A percentile compares a stretch with the other conserved stretches of the same genome.
phyloP scores from a whole-genome alignment of 2,113 vertebrate genomes.

The Syngnathoides biaculeatus region DNA sequence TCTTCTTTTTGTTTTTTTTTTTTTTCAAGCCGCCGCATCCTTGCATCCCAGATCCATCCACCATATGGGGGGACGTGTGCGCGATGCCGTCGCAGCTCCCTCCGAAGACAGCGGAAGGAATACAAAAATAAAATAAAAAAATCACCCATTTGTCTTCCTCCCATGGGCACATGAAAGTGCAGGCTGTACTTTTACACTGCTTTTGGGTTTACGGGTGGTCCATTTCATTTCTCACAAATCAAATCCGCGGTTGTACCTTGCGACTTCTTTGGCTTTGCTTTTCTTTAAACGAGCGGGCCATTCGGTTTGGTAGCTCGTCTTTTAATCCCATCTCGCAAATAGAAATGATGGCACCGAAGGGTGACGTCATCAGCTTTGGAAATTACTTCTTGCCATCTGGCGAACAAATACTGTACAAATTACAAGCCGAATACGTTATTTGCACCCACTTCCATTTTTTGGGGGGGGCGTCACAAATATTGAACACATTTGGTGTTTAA shows the following conservation, averaged over 20 bases:
- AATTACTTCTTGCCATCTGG: too few relatives aligned
- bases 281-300: too few relatives aligned
- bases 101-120: constrained; percentile 57
- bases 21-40: constrained; percentile 39
- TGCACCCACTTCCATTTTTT: too few relatives aligned
- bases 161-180: constrained; percentile 67
- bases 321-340: too few relatives aligned
- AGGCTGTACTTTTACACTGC: constrained; percentile 65
- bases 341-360: too few relatives aligned
- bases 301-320: too few relatives aligned
- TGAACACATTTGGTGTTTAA: too few relatives aligned
- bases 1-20: constrained; percentile 17
- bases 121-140: constrained; percentile 57
- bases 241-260: constrained; percentile 33
- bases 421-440: too few relatives aligned
- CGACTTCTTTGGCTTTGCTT: constrained; percentile 23
- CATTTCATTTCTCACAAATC: constrained; percentile 44
- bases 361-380: too few relatives aligned
- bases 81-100: constrained; percentile 51
- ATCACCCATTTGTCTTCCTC: constrained; percentile 49
- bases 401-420: too few relatives aligned
- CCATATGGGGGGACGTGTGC: constrained; percentile 75
- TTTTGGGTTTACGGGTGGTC: constrained; percentile 32
- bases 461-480: too few relatives aligned
- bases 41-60: constrained; percentile 67